These are phyloP conservation scores for Ailurus styani DNA, from an alignment of 2,113 vertebrate species.

Conservation along the genomic window DNA sequence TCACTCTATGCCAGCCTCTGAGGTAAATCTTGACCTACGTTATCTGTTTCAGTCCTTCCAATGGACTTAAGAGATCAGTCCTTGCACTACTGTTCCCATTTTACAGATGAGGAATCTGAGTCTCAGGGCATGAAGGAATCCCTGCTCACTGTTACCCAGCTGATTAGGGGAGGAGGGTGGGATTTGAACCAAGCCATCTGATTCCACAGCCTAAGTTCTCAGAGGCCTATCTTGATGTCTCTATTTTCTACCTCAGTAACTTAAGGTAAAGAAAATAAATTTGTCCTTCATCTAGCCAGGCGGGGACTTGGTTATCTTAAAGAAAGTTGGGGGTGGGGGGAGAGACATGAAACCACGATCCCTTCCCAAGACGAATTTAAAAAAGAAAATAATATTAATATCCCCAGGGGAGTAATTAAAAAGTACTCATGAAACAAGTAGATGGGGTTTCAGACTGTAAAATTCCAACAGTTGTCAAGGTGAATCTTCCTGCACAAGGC, in stretches of 20 bases:
- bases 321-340: background rate
- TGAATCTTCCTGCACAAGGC: conserved; percentile 75
- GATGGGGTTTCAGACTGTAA: conserved; percentile 78
- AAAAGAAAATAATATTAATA: conserved; percentile 76
- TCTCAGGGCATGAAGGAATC: background rate
- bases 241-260: conserved; percentile 26
- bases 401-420: conserved; percentile 78
- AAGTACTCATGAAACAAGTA: conserved; percentile 75
- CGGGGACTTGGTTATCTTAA: conserved; percentile 53
- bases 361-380: conserved; percentile 70
- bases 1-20: background rate
- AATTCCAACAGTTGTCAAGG: conserved; percentile 78
- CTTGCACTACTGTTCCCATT: background rate
- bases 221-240: background rate
- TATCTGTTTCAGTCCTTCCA: background rate
- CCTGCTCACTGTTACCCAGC: background rate
- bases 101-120: background rate
- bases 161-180: background rate
- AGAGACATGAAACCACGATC: conserved; percentile 19
- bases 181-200: background rate
- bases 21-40: background rate
- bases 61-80: background rate
- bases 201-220: background rate
- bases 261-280: conserved; percentile 31
- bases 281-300: background rate